These are phyloP conservation scores for Heterohyrax brucei DNA, from an alignment of 2,797 vertebrate species.

Conservation along the genomic window DNA sequence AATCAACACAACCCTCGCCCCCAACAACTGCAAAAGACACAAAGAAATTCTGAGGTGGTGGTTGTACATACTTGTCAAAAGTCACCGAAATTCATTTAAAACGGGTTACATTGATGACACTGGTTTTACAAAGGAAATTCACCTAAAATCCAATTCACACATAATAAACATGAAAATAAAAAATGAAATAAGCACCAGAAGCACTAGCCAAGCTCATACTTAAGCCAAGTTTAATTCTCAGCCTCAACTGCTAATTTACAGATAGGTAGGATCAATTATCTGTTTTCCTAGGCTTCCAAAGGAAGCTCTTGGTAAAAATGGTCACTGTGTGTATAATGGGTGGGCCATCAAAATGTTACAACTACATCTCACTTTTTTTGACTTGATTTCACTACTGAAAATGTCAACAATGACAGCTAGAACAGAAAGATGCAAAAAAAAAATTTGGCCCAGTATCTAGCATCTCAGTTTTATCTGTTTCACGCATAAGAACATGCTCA, in stretches of 20 bases:
- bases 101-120: not conserved
- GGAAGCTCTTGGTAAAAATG: not conserved
- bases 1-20: not conserved
- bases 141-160: not conserved
- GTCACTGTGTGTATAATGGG: too few species aligned
- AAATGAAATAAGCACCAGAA: not conserved
- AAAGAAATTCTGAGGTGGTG: not conserved
- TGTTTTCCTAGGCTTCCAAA: conserved; percentile 13
- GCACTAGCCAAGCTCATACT: not conserved
- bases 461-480: conserved; percentile 14
- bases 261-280: not conserved
- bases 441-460: too few species aligned
- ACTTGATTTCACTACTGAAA: not conserved
- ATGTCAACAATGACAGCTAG: not conserved
- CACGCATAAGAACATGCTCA: not conserved
- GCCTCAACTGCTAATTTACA: not conserved
- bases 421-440: not conserved
- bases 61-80: not conserved
- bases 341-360: not conserved
- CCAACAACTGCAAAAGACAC: not conserved
- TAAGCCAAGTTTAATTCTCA: not conserved
- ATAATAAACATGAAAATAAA: not conserved
- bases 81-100: not conserved
- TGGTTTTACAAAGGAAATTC: conserved; percentile 38
- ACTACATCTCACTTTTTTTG: not conserved